Evolutionary conservation across 1,140 invertebrate genomes (phyloP).

Genomic region (Drosophila paulistorum): DNA sequence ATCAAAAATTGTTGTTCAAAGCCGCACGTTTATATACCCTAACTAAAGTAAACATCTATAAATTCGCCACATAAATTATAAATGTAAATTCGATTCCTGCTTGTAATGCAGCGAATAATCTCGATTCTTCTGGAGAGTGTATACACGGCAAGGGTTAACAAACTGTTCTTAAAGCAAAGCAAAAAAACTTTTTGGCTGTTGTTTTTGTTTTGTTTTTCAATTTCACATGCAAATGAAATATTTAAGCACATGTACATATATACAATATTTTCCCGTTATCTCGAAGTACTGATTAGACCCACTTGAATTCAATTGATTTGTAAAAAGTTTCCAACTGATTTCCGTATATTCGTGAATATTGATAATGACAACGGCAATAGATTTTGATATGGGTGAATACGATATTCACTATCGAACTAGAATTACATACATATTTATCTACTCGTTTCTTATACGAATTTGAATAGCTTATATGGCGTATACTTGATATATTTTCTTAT

Average conservation of each 20-base stretch:
- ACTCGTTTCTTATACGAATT: too few species aligned
- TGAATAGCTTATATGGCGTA: too few species aligned
- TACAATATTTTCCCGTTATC: not conserved
- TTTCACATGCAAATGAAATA: slow-evolving; percentile 5
- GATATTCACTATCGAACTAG: too few species aligned
- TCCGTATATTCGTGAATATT: not conserved
- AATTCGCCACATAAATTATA: too few species aligned
- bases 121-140: not conserved
- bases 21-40: not conserved
- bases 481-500: not conserved
- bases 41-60: not conserved
- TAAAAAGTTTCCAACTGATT: not conserved
- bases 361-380: too few species aligned
- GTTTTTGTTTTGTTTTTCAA: not conserved
- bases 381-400: too few species aligned
- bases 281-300: not conserved
- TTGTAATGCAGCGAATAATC: too few species aligned
- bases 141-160: not conserved
- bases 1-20: not conserved
- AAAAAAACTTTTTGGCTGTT: not conserved
- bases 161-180: not conserved
- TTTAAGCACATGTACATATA: not conserved
- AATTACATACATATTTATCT: too few species aligned
- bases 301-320: slow-evolving; percentile 10
- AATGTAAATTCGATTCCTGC: too few species aligned